These are phyloP conservation scores for Carcharodon carcharias DNA, from an alignment of 2,797 vertebrate species.

Conservation along the genomic window DNA sequence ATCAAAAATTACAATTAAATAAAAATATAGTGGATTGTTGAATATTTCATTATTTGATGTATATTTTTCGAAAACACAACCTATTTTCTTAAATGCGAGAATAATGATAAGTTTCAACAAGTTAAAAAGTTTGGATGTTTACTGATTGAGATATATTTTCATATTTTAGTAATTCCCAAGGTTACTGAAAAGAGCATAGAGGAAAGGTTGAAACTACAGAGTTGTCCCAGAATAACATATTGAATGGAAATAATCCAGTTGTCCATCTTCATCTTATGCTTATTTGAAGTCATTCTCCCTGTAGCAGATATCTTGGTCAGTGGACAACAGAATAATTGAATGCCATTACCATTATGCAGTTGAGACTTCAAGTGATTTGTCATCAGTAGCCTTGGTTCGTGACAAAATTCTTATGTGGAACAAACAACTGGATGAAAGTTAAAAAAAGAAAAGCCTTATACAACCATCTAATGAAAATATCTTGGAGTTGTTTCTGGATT, in stretches of 20 bases:
- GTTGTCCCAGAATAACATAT: not conserved
- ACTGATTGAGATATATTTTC: not conserved
- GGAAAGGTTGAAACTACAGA: not conserved
- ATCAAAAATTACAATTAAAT: not conserved
- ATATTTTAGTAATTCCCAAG: not conserved
- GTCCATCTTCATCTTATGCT: not conserved
- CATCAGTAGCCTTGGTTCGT: not conserved
- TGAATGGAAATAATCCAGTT: not conserved
- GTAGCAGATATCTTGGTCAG: not conserved
- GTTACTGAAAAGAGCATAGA: not conserved
- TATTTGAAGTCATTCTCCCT: not conserved
- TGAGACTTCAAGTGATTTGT: no score
- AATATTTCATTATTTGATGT: not conserved
- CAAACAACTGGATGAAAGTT: not conserved
- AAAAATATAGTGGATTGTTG: not conserved
- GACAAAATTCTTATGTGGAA: not conserved
- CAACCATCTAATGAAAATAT: not conserved
- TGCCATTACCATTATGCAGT: not conserved
- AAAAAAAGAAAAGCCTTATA: not conserved
- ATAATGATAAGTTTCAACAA: not conserved
- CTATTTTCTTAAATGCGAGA: not conserved
- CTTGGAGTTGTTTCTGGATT: not conserved
- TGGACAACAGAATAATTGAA: not conserved
- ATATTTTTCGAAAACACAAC: not conserved
- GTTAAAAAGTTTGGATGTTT: not conserved